Evolutionary conservation across 2,797 vertebrate genomes (phyloP), one percentile per base, ranked within the genome.

Genomic region (Leptodactylus fallax): DNA sequence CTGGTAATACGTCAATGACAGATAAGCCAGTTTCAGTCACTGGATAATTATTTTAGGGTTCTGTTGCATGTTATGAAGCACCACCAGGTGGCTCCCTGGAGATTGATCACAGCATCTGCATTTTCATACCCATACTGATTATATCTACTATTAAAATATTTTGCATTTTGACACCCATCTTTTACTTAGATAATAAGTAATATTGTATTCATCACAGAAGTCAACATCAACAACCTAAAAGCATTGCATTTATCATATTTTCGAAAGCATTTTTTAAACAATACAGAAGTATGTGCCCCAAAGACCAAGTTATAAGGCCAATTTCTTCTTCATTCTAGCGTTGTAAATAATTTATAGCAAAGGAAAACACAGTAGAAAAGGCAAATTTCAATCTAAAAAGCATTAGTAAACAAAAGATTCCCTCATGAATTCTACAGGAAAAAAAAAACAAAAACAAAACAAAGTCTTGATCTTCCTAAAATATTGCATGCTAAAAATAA

Each of bases 331-430:
- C 78, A 81, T 80, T 80, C 79, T 72, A 36, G 36, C 47, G 0
- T 36, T n/a, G 25, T 81, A 81, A 58, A 55, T 74, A 71, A 63
- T 60, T 45, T 49, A 74, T 36, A 23, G 69, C 27, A 76, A 67
- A 58, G 9, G 13, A 60, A 87, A 71, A 63, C 51, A 63, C 49
- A 36, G 23, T 79, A 21, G 58, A 79, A 72, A 71, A 53, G 16
- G 7, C 36, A 8, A 53, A 74, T 81, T 87, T 81, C 63, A 87
- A 61, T 51, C 12, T 23, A 25, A n/a, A 72, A 60, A 67, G 27
- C 61, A 79, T 80, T 36, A 49, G 55, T 74, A 87, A 82, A 82
- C 79, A 81, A 74, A 87, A 69, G 25, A 36, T 53, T 81, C 25
- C 61, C 61, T 69, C 69, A 47, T 55, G 77, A 86, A 80, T 80